These are phyloP conservation scores for Blera fallax DNA, from an alignment of 2,888 invertebrate genomes.

Conservation along the genomic window DNA sequence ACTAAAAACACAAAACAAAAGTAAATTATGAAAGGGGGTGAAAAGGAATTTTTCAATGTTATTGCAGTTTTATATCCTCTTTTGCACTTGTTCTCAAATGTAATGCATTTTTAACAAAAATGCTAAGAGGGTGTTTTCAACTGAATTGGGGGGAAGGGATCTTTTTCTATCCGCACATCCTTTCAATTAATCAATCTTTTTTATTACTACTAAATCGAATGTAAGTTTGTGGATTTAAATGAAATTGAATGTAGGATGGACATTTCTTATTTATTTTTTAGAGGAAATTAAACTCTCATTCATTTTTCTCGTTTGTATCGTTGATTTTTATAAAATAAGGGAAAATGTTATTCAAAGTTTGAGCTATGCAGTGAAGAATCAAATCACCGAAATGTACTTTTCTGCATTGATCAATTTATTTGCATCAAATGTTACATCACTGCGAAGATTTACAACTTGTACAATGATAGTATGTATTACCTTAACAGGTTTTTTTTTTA, in stretches of 20 bases:
- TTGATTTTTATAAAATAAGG: neutral
- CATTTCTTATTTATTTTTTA: neutral
- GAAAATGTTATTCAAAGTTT: neutral
- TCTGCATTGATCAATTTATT: neutral
- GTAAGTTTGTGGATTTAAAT: too few relatives aligned
- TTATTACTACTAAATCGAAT: too few relatives aligned
- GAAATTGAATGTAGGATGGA: neutral
- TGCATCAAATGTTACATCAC: constrained; percentile 10
- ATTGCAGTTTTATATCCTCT: constrained; percentile 22
- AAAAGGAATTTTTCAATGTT: neutral
- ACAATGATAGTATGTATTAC: neutral
- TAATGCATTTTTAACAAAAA: neutral
- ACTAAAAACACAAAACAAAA: neutral
- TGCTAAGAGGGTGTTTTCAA: neutral
- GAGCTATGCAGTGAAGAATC: neutral
- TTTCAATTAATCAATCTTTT: constrained; percentile 15
- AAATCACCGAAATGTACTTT: neutral
- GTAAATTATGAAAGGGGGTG: constrained; percentile 3
- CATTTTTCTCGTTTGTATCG: neutral
- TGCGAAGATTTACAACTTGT: neutral
- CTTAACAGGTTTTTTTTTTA: neutral
- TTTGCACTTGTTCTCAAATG: constrained; percentile 1
- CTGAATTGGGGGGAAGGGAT: neutral
- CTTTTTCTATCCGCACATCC: neutral
- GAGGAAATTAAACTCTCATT: constrained; percentile 3